These are phyloP conservation scores for Pampus argenteus DNA, from an alignment of 2,797 vertebrate species.

Conservation along the genomic window DNA sequence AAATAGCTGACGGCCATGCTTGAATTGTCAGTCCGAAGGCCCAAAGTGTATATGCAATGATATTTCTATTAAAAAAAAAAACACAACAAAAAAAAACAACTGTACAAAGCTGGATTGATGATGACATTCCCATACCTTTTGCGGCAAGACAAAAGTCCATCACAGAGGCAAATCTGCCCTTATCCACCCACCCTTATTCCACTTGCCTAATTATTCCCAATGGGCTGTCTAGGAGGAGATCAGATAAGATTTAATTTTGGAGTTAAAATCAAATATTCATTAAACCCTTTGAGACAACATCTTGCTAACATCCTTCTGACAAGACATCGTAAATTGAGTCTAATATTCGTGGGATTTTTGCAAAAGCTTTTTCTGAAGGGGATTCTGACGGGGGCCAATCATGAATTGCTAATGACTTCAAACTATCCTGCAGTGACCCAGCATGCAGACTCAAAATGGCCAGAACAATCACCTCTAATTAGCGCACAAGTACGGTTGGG, in stretches of 20 bases:
- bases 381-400: slow-evolving; percentile 52
- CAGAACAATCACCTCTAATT: slow-evolving; percentile 65
- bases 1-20: slow-evolving; percentile 78
- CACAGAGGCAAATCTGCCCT: slow-evolving; percentile 65
- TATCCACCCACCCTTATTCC: slow-evolving; percentile 64
- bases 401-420: slow-evolving; percentile 42
- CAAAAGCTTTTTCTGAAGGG: slow-evolving; percentile 40
- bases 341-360: slow-evolving; percentile 45
- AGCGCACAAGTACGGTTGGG: slow-evolving; percentile 41
- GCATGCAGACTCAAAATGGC: slow-evolving; percentile 52
- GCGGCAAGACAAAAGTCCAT: slow-evolving; percentile 65
- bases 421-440: slow-evolving; percentile 55
- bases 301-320: slow-evolving; percentile 48
- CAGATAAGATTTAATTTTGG: slow-evolving; percentile 61
- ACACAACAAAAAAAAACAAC: slow-evolving; percentile 34
- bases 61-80: slow-evolving; percentile 41
- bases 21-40: slow-evolving; percentile 68
- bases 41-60: slow-evolving; percentile 50
- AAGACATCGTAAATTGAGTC: slow-evolving; percentile 38
- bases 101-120: slow-evolving; percentile 63
- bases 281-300: slow-evolving; percentile 63
- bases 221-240: slow-evolving; percentile 81
- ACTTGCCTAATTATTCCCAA: slow-evolving; percentile 72
- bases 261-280: slow-evolving; percentile 69
- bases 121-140: slow-evolving; percentile 72